Conservation (phyloP, 2,113 vertebrate genomes). For the Brachyhypopomus gauderio region DNA sequence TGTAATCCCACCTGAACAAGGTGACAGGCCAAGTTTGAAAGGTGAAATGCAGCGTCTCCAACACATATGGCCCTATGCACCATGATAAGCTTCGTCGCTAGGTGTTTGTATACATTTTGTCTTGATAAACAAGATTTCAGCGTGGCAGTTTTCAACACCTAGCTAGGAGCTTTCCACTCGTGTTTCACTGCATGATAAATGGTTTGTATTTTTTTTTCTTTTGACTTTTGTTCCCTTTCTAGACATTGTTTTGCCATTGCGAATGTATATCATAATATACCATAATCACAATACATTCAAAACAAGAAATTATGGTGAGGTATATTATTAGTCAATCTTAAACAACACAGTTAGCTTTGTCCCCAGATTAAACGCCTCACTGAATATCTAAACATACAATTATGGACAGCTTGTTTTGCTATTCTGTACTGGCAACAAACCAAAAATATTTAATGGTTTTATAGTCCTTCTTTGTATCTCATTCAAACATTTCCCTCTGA, state of each 20-base stretch:
- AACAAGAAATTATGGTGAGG: conserved; percentile 21
- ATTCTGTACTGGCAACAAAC: conserved; percentile 29
- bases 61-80: no score
- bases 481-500: conserved; percentile 24
- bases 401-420: conserved; percentile 19
- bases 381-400: conserved; percentile 44
- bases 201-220: no score
- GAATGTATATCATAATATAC: not conserved
- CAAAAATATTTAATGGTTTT: conserved; percentile 24
- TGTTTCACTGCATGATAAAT: no score
- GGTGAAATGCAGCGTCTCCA: no score
- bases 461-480: conserved; percentile 23
- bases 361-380: conserved; percentile 7
- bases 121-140: no score
- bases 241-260: not conserved
- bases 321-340: conserved; percentile 43
- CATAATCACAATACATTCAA: conserved; percentile 1
- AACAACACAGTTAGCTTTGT: conserved; percentile 33
- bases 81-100: no score
- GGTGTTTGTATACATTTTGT: no score
- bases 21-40: no score
- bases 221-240: no score
- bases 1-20: no score
- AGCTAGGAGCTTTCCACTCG: no score
- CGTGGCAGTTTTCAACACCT: no score